Conservation (phyloP, 1,140 invertebrate genomes). For the Nasonia giraulti region DNA sequence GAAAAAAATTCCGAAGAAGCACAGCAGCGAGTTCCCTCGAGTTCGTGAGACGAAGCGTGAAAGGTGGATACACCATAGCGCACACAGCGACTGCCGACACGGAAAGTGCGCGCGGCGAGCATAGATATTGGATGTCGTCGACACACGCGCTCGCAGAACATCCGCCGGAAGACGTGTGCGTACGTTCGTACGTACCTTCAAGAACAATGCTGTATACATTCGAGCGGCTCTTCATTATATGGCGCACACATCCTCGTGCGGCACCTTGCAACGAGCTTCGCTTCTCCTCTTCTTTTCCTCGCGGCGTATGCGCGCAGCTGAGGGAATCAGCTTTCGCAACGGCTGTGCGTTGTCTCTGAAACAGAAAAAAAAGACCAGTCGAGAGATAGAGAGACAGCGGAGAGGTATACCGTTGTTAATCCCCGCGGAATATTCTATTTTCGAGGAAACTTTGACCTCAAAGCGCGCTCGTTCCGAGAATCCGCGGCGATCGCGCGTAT, state of each 20-base stretch:
- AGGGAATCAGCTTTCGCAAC: background rate
- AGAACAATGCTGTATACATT: constrained; percentile 42
- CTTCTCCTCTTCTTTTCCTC: background rate
- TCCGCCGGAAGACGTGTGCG: constrained; percentile 62
- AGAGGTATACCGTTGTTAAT: background rate
- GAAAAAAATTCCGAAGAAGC: background rate
- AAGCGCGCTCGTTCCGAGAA: constrained; percentile 30
- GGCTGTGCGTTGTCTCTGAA: background rate
- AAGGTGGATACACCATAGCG: background rate
- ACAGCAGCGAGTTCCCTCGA: background rate
- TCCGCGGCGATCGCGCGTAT: constrained; percentile 18
- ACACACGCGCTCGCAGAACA: constrained; percentile 58
- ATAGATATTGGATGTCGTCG: constrained; percentile 53
- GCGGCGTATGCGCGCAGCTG: too few species aligned
- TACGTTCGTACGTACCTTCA: constrained; percentile 50
- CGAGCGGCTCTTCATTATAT: constrained; percentile 28
- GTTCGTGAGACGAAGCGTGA: constrained; percentile 14
- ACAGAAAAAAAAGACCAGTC: background rate
- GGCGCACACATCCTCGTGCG: background rate
- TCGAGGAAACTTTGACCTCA: constrained; percentile 39
- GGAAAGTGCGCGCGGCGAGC: constrained; percentile 22
- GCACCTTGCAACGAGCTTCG: constrained; percentile 23
- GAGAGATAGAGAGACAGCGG: background rate
- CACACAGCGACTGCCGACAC: background rate
- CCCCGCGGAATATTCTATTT: constrained; percentile 11